phyloP scores from a whole-genome alignment of 2,888 invertebrate genomes.

The Tromatobia lineatoria region DNA sequence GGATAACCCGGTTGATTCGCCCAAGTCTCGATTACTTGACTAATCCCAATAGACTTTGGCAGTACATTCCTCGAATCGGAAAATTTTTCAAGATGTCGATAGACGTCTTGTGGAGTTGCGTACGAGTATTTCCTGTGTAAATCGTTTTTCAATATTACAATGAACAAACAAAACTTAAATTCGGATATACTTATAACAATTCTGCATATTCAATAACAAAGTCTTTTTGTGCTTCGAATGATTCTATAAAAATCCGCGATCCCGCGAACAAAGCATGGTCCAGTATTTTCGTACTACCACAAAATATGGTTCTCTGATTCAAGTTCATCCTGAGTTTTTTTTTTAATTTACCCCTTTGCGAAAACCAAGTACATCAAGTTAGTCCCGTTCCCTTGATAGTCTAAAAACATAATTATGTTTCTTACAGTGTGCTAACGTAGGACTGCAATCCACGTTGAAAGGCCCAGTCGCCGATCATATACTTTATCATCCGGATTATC shows the following conservation, averaged over 20 bases:
- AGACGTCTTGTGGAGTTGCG: constrained; percentile 87
- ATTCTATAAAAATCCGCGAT: no score
- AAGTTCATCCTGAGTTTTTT: no score
- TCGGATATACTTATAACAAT: no score
- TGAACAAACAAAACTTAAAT: no score
- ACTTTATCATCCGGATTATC: constrained; percentile 63
- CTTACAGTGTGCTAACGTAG: constrained; percentile 56
- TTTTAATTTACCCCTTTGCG: no score
- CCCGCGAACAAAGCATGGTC: no score
- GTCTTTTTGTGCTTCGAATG: no score
- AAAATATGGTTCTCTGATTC: no score
- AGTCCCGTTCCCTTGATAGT: no score
- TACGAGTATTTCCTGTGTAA: constrained; percentile 60
- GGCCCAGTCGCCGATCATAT: constrained; percentile 57
- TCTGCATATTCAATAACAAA: no score
- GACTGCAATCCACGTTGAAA: constrained; percentile 61
- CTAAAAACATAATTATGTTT: background rate
- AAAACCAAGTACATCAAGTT: no score
- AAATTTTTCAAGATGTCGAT: constrained; percentile 87
- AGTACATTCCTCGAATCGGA: constrained; percentile 76
- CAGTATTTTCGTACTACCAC: no score
- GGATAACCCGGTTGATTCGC: constrained; percentile 91
- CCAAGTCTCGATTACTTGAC: constrained; percentile 91
- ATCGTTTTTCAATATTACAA: background rate
- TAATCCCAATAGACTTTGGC: constrained; percentile 47